phyloP scores from a whole-genome alignment of 1,140 invertebrate species.

The Chironomus striatipennis region DNA sequence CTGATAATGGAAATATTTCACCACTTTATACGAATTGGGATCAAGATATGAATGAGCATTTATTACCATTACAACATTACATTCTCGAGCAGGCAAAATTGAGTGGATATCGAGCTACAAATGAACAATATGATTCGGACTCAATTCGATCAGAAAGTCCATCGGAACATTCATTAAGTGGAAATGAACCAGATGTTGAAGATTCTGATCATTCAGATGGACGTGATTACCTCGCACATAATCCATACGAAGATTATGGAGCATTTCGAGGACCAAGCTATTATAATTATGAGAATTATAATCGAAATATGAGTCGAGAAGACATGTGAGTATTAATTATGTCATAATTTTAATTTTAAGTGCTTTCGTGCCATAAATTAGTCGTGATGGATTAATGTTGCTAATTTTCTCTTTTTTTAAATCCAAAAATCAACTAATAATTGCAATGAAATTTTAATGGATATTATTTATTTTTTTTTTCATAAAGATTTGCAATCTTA shows the following conservation, averaged over 20 bases:
- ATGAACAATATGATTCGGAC: conserved; percentile 60
- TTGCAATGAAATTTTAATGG: neutral
- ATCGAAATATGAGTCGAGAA: conserved; percentile 32
- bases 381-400: neutral
- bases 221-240: conserved; percentile 52
- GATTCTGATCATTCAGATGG: conserved; percentile 57
- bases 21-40: conserved; percentile 67
- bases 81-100: conserved; percentile 76
- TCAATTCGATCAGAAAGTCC: conserved; percentile 50
- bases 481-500: too few relatives aligned
- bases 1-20: conserved; percentile 49
- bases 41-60: conserved; percentile 56
- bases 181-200: conserved; percentile 60
- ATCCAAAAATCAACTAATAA: neutral
- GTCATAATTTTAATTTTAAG: conserved; percentile 19
- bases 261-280: conserved; percentile 34
- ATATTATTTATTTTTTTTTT: too few relatives aligned
- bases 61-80: conserved; percentile 77
- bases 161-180: conserved; percentile 46
- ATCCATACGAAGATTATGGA: conserved; percentile 28
- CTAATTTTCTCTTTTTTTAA: neutral
- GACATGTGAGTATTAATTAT: conserved; percentile 33
- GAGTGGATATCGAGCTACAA: conserved; percentile 59
- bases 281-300: conserved; percentile 25
- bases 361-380: neutral